phyloP scores from a whole-genome alignment of 2,888 invertebrate species.

The Lottia gigantea region DNA sequence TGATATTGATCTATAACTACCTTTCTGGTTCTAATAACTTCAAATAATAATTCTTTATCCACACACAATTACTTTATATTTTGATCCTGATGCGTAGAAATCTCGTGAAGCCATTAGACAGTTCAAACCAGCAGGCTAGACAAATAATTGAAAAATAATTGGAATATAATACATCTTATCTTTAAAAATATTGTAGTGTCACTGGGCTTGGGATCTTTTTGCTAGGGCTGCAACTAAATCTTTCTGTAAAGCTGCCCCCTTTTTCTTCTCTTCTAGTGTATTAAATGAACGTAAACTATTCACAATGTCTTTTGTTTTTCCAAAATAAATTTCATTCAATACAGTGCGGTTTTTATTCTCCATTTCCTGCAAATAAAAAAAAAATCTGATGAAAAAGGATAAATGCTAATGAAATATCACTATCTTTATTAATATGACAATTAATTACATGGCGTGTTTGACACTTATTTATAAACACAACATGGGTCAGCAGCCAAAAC shows the following conservation, averaged over 20 bases:
- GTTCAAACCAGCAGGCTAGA: no score
- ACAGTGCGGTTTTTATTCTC: conserved; percentile 99
- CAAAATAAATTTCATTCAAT: conserved; percentile 98
- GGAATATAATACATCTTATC: no score
- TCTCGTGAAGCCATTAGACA: no score
- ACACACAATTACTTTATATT: no score
- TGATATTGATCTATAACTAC: no score
- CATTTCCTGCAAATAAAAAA: conserved; percentile 78
- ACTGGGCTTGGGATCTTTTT: conserved; percentile 38
- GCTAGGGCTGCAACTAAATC: conserved; percentile 46
- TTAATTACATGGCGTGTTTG: neutral
- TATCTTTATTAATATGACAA: neutral
- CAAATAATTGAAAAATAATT: no score
- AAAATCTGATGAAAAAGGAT: no score
- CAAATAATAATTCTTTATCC: no score
- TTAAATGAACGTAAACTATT: conserved; percentile 89
- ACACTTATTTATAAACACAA: neutral
- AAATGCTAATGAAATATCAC: no score
- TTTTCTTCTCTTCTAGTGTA: conserved; percentile 78
- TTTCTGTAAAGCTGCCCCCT: conserved; percentile 40
- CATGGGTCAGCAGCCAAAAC: no score
- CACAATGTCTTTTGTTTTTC: conserved; percentile 98
- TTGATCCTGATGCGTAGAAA: no score
- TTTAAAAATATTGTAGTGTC: conserved; percentile 17
- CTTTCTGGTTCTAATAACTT: no score